A percentile compares a stretch with the other conserved stretches of the same genome.
Evolutionary conservation across 2,888 invertebrate species (phyloP).

Genomic region (Drosophila siamana): DNA sequence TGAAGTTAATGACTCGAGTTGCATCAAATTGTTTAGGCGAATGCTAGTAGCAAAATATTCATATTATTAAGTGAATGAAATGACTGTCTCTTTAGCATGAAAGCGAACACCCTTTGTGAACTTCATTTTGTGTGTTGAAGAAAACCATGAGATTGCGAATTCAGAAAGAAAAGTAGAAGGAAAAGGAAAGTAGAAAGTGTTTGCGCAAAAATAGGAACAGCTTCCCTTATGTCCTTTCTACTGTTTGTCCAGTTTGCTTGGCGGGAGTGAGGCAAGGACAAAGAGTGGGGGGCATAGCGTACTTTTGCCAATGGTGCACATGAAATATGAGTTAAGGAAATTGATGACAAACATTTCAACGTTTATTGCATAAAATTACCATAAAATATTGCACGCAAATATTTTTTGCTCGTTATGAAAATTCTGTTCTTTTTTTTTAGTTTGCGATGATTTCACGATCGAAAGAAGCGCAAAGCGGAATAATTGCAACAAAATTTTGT

Average conservation of each 20-base stretch:
- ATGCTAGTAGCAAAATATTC: background rate
- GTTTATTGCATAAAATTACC: conserved; percentile 81
- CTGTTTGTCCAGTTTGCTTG: conserved; percentile 13
- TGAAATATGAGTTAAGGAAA: conserved; percentile 80
- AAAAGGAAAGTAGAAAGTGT: conserved; percentile 25
- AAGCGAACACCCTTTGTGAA: conserved; percentile 38
- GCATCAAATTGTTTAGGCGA: background rate
- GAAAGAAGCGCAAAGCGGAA: conserved; percentile 43
- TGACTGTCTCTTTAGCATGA: background rate
- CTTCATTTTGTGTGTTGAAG: conserved; percentile 24
- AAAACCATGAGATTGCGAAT: conserved; percentile 49
- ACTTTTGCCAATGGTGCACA: conserved; percentile 62
- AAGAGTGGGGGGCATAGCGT: background rate
- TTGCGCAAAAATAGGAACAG: conserved; percentile 56
- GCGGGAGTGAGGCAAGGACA: background rate
- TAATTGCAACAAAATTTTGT: conserved; percentile 54
- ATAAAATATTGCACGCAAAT: conserved; percentile 75
- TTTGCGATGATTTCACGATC: conserved; percentile 41
- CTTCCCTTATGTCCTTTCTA: conserved; percentile 7
- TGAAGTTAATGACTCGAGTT: background rate
- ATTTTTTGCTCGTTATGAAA: conserved; percentile 59
- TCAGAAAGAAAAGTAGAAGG: conserved; percentile 19
- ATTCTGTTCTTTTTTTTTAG: conserved; percentile 16
- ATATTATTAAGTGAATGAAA: background rate
- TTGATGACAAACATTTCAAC: conserved; percentile 80